Evolutionary conservation across 2,113 vertebrate species (phyloP).

Genomic region (Otocyon megalotis): DNA sequence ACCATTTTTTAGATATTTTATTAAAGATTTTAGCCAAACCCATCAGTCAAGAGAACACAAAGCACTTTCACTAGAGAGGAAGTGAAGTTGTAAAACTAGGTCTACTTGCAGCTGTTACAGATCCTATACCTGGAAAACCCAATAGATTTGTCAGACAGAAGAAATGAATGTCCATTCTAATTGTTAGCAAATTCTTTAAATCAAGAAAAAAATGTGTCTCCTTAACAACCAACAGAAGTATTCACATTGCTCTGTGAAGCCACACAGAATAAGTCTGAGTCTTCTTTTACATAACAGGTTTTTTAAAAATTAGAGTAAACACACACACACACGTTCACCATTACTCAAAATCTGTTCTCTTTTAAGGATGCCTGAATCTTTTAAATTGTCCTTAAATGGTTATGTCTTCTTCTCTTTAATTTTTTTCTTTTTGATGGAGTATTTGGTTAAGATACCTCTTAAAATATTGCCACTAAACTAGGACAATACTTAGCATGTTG

Average conservation of each 20-base stretch:
- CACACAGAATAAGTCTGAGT: not conserved
- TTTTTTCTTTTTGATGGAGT: not conserved
- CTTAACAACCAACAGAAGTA: not conserved
- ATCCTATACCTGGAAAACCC: not conserved
- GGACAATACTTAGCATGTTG: not conserved
- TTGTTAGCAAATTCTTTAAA: not conserved
- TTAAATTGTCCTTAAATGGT: not conserved
- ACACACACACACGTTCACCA: not conserved
- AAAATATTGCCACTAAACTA: not conserved
- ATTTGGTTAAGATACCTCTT: not conserved
- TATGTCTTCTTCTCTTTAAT: not conserved
- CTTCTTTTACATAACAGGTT: not conserved
- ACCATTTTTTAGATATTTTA: not conserved
- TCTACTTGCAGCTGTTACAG: too few species aligned
- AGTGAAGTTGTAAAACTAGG: not conserved
- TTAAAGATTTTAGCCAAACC: not conserved
- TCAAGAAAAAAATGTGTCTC: not conserved
- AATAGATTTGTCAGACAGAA: not conserved
- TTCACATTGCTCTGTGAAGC: not conserved
- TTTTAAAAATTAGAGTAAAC: not conserved
- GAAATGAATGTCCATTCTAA: not conserved
- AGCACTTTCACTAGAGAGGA: not conserved
- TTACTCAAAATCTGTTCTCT: not conserved
- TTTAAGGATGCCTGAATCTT: not conserved
- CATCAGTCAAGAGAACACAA: not conserved